A percentile compares a stretch with the other conserved stretches of the same genome.
phyloP scores from a whole-genome alignment of 2,797 vertebrate species.

The Micropoecilia bifurca region DNA sequence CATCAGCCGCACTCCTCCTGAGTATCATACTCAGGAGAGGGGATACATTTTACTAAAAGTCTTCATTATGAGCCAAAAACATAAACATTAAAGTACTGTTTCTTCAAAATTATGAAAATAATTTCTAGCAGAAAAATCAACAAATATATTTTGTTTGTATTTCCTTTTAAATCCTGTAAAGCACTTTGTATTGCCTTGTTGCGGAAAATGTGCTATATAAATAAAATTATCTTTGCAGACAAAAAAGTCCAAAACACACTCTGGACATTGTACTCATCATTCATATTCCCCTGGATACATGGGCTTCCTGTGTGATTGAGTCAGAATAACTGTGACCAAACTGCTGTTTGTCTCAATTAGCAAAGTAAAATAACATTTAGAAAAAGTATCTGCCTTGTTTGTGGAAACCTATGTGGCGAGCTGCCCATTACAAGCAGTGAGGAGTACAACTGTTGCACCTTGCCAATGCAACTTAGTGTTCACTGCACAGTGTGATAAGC shows the following conservation, averaged over 20 bases:
- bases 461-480: conserved; percentile 49
- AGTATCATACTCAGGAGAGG: too few relatives aligned
- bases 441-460: conserved; percentile 48
- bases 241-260: conserved; percentile 38
- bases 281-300: conserved; percentile 45
- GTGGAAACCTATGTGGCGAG: conserved; percentile 33
- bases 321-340: conserved; percentile 73
- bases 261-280: conserved; percentile 56
- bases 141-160: background rate
- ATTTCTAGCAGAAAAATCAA: conserved; percentile 6
- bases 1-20: too few relatives aligned
- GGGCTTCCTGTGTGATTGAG: conserved; percentile 65
- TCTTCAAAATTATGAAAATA: background rate
- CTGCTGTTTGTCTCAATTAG: conserved; percentile 77
- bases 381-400: conserved; percentile 57
- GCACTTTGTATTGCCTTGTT: too few relatives aligned
- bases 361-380: conserved; percentile 68
- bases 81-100: background rate
- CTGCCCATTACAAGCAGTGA: conserved; percentile 48
- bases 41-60: too few relatives aligned
- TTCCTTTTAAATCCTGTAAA: too few relatives aligned
- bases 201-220: too few relatives aligned
- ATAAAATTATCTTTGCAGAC: conserved; percentile 1
- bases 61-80: too few relatives aligned
- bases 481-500: conserved; percentile 51